phyloP scores from a whole-genome alignment of 2,888 invertebrate genomes.

The Sphaeridia pumilis region DNA sequence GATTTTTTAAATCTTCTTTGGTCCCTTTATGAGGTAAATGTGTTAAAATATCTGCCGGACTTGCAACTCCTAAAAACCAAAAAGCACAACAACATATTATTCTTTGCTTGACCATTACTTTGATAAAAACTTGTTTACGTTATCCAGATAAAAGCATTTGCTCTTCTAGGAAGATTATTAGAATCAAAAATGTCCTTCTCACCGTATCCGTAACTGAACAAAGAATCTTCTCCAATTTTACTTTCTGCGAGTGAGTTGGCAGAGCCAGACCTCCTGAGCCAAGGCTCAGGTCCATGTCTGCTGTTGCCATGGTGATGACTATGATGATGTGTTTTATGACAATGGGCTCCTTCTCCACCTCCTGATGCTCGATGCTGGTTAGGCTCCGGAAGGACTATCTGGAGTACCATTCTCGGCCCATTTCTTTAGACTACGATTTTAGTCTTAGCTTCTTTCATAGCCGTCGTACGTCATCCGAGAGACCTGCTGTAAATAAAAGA shows the following conservation, averaged over 20 bases:
- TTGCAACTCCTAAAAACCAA: constrained; percentile 1
- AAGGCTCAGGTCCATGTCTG: constrained; percentile 16
- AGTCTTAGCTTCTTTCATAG: neutral
- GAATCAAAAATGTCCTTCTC: constrained; percentile 4
- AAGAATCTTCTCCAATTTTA: constrained; percentile 33
- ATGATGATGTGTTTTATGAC: constrained; percentile 12
- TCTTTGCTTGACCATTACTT: constrained; percentile 17
- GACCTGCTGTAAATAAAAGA: too few relatives aligned
- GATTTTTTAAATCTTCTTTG: constrained; percentile 27
- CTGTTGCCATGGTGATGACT: constrained; percentile 14
- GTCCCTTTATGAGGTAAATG: constrained; percentile 25
- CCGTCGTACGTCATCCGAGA: neutral
- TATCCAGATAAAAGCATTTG: neutral
- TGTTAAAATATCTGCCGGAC: constrained; percentile 26
- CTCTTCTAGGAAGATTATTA: too few relatives aligned
- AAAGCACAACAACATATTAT: neutral
- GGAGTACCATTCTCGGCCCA: constrained; percentile 40
- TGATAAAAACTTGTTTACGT: too few relatives aligned
- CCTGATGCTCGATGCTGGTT: constrained; percentile 27
- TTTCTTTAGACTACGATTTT: constrained; percentile 29
- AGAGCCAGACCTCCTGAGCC: constrained; percentile 26
- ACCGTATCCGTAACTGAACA: constrained; percentile 32
- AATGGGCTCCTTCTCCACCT: constrained; percentile 15
- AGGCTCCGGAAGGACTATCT: constrained; percentile 39
- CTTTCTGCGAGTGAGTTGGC: constrained; percentile 34